A percentile compares a stretch with the other conserved stretches of the same genome.
These are phyloP conservation scores for Orussus abietinus DNA, from an alignment of 1,140 invertebrate genomes.

Conservation along the genomic window DNA sequence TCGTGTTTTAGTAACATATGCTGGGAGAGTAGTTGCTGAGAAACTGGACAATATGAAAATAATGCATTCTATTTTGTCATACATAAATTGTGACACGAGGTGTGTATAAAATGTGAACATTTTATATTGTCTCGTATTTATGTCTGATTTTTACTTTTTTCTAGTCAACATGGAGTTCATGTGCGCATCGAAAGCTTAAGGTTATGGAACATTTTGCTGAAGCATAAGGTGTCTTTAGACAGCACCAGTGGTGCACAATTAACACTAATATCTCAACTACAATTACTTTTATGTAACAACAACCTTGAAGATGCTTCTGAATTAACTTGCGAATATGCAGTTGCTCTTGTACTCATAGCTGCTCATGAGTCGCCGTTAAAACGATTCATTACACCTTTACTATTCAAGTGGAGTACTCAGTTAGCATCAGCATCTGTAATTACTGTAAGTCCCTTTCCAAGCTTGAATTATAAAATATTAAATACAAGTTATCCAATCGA, in stretches of 20 bases:
- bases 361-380: conserved; percentile 25
- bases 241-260: conserved; percentile 31
- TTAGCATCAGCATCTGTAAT: conserved; percentile 34
- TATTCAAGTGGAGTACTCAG: conserved; percentile 45
- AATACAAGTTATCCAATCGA: too few species aligned
- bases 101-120: conserved; percentile 14
- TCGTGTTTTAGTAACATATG: conserved; percentile 40
- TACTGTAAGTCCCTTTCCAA: too few species aligned
- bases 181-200: conserved; percentile 43
- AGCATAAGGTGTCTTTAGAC: conserved; percentile 29
- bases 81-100: conserved; percentile 34
- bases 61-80: conserved; percentile 36
- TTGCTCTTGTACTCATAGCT: conserved; percentile 34
- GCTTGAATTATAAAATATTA: too few species aligned
- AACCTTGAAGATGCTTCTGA: conserved; percentile 37
- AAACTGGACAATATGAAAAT: conserved; percentile 36
- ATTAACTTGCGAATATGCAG: conserved; percentile 40
- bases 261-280: conserved; percentile 35
- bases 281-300: conserved; percentile 33
- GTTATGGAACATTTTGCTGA: conserved; percentile 42
- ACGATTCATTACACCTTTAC: conserved; percentile 25
- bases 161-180: conserved; percentile 24
- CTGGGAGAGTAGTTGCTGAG: conserved; percentile 31
- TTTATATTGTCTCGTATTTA: conserved; percentile 10
- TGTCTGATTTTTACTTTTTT: conserved; percentile 14